A percentile compares a stretch with the other conserved stretches of the same genome.
Evolutionary conservation across 2,113 vertebrate genomes (phyloP).

Genomic region (Romanogobio albipinnatus): DNA sequence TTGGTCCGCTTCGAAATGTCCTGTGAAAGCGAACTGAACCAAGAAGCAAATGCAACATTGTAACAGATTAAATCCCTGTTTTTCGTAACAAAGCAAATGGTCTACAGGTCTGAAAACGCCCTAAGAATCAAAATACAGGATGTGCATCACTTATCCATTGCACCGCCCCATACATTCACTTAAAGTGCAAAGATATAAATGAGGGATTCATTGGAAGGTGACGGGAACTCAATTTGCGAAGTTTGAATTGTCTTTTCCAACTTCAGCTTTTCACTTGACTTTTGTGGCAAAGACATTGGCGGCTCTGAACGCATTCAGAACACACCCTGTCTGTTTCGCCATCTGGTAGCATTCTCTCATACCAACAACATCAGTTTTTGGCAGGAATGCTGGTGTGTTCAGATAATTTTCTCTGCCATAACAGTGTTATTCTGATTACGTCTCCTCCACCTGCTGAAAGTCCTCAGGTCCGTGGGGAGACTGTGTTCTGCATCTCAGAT

Average conservation of each 20-base stretch:
- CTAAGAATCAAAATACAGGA: neutral
- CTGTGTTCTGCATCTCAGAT: conserved; percentile 23
- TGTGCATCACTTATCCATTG: neutral
- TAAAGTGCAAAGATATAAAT: neutral
- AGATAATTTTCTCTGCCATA: conserved; percentile 22
- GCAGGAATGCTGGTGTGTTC: conserved; percentile 5
- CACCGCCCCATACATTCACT: neutral
- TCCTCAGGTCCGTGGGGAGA: neutral
- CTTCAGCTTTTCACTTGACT: conserved; percentile 6
- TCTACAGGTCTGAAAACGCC: no score
- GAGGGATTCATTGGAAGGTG: neutral
- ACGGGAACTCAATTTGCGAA: neutral
- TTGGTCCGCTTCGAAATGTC: no score
- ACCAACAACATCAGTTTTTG: conserved; percentile 46
- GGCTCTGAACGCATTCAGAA: conserved; percentile 18
- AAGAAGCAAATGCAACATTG: no score
- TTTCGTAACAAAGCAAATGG: no score
- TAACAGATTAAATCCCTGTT: no score
- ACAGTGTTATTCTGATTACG: conserved; percentile 42
- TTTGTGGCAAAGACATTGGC: conserved; percentile 6
- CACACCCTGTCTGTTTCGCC: conserved; percentile 24
- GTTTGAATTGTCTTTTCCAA: neutral
- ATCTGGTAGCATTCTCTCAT: conserved; percentile 43
- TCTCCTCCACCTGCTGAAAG: conserved; percentile 33
- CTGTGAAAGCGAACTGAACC: no score